Conservation (phyloP, 2,113 vertebrate species). For the Egretta garzetta region DNA sequence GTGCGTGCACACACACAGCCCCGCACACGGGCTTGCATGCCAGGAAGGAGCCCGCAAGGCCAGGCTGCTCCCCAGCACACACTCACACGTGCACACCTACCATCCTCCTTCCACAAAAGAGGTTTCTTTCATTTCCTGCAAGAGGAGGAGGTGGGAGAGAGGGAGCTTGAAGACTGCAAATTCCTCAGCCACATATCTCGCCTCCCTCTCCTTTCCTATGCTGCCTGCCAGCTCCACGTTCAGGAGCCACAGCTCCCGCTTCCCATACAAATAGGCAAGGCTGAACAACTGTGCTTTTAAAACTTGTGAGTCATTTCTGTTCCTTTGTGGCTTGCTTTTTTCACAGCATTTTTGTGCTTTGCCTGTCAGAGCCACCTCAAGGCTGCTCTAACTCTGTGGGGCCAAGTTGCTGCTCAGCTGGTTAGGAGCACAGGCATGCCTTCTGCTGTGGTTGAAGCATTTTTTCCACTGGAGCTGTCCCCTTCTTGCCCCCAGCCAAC, state of each 20-base stretch:
- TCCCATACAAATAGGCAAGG: background rate
- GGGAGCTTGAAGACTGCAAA: slow-evolving; percentile 30
- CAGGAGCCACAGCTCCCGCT: background rate
- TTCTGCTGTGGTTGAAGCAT: background rate
- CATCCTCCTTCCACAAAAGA: slow-evolving; percentile 24
- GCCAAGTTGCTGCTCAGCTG: background rate
- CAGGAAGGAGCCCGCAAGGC: accelerated
- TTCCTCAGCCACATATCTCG: slow-evolving; percentile 39
- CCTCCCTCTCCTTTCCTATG: slow-evolving; percentile 25
- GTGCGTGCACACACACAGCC: background rate
- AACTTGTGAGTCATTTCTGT: background rate
- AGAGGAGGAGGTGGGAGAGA: slow-evolving; percentile 40
- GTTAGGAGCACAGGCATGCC: background rate
- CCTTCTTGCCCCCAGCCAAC: background rate
- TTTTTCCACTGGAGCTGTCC: background rate
- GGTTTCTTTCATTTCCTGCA: slow-evolving; percentile 4
- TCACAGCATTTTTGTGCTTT: background rate
- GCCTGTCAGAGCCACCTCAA: background rate
- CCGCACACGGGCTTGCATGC: accelerated
- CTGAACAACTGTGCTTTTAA: slow-evolving; percentile 1
- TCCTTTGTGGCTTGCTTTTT: background rate
- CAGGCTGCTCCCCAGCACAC: background rate
- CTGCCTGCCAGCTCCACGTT: background rate
- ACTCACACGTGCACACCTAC: background rate
- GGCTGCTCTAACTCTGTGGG: background rate